These are phyloP conservation scores for Hypotaenidia okinawae DNA, from an alignment of 2,797 vertebrate species.

Conservation along the genomic window DNA sequence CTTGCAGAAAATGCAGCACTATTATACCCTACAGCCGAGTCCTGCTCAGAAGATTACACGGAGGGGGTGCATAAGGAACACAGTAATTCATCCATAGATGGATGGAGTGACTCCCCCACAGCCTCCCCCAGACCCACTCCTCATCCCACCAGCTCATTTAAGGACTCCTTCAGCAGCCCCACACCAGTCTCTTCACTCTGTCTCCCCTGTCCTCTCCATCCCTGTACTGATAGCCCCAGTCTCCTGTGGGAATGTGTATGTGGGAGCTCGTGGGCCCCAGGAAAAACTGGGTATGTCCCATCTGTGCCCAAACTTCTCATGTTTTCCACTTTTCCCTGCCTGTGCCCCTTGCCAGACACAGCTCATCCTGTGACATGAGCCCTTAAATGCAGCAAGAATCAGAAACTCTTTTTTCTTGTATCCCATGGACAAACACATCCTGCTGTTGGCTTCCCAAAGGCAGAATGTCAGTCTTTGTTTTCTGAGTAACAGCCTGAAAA, in stretches of 20 bases:
- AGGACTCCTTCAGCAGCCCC: neutral
- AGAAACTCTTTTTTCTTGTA: neutral
- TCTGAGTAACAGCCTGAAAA: neutral
- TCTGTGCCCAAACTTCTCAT: neutral
- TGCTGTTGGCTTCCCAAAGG: slow-evolving; percentile 6
- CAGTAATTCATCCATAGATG: rapidly evolving
- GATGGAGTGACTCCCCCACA: rapidly evolving
- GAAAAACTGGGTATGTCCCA: neutral
- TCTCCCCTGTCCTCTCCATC: neutral
- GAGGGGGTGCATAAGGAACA: rapidly evolving
- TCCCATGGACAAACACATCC: neutral
- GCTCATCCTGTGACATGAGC: neutral
- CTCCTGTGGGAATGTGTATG: rapidly evolving
- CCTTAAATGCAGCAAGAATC: neutral
- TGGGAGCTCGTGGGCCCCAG: neutral
- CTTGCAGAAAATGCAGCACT: neutral
- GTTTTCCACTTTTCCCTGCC: neutral
- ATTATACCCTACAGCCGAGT: rapidly evolving
- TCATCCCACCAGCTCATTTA: neutral
- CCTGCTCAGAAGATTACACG: rapidly evolving
- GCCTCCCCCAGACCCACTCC: neutral
- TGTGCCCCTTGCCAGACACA: neutral
- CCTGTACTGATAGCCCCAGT: rapidly evolving
- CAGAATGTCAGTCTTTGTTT: slow-evolving; percentile 17
- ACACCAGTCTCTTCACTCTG: neutral